A percentile compares a stretch with the other conserved stretches of the same genome.
These are phyloP conservation scores for Antigone vipio DNA, from an alignment of 2,113 vertebrate genomes.

Conservation along the genomic window DNA sequence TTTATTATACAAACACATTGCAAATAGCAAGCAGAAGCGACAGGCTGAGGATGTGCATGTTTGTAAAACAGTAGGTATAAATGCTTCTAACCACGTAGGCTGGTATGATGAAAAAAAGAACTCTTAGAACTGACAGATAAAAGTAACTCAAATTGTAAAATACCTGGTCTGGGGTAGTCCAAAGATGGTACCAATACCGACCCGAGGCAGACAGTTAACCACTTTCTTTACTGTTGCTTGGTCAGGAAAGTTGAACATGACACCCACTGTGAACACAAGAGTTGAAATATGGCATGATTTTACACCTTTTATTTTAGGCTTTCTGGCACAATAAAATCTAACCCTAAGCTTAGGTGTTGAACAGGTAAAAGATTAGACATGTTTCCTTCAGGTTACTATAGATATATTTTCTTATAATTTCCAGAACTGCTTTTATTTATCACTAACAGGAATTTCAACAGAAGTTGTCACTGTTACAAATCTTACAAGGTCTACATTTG, in stretches of 20 bases:
- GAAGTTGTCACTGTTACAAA: neutral
- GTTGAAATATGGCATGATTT: neutral
- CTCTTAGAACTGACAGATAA: neutral
- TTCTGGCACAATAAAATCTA: constrained; percentile 11
- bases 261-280: constrained; percentile 79
- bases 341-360: neutral
- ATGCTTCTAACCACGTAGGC: neutral
- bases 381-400: neutral
- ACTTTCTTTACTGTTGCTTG: constrained; percentile 92
- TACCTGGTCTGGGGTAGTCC: constrained; percentile 96
- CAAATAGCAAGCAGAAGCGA: neutral
- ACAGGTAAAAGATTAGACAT: neutral
- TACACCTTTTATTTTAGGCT: neutral
- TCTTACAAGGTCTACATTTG: neutral
- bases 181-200: constrained; percentile 94
- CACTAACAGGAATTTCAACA: neutral
- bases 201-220: constrained; percentile 91
- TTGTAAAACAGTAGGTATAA: neutral
- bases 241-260: constrained; percentile 98
- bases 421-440: neutral
- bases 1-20: neutral
- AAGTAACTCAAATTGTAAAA: neutral
- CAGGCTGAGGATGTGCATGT: neutral
- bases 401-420: neutral
- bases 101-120: neutral